Evolutionary conservation across 2,797 vertebrate species (phyloP), one percentile per base, ranked within the genome.

Genomic region (Neoniphon sammara): DNA sequence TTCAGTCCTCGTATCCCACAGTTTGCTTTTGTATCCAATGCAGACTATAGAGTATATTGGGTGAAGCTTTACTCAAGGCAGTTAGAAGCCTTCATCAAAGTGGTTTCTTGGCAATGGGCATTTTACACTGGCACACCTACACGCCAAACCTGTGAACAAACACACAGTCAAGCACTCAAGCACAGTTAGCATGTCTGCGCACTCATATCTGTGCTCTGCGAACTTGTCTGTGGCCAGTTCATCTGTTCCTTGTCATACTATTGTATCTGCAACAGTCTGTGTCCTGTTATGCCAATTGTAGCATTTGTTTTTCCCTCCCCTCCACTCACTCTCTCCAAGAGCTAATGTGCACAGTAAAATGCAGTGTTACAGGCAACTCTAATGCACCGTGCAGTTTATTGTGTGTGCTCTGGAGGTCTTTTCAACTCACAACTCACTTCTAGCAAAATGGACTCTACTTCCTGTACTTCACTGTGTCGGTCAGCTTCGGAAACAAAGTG

Each of bases 151-250:
- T 44, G 23, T 39, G 50, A 63, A 44, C 78, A 70, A 31, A 64
- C 64, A 71, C 72, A 59, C 49, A 80, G 54, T 42, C 50, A 60
- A 57, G 68, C 86, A 65, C 69, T 60, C 50, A 73, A 18, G 21
- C 18, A 77, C 88, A 82, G 78, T 85, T 75, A 55, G 59, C 20
- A 36, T 71, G 69, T 73, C 23, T 49, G 46, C 49, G 49, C 66
- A 46, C 52, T 74, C 73, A 78, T 83, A 71, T 83, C 88, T 83
- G 52, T 39, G 53, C 36, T n/a, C 66, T 59, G 25, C 78, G 75
- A 44, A 62, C 66, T 61, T 61, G 50, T 78, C 57, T 72, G 71
- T 52, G 65, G 83, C 76, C 80, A 73, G 49, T 64, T 89, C 58
- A 66, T 86, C 71, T 79, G 78, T 75, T 80, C 72, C 70, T 68